Conservation (phyloP, 2,888 invertebrate genomes). For the Chrysolina oricalcia region DNA sequence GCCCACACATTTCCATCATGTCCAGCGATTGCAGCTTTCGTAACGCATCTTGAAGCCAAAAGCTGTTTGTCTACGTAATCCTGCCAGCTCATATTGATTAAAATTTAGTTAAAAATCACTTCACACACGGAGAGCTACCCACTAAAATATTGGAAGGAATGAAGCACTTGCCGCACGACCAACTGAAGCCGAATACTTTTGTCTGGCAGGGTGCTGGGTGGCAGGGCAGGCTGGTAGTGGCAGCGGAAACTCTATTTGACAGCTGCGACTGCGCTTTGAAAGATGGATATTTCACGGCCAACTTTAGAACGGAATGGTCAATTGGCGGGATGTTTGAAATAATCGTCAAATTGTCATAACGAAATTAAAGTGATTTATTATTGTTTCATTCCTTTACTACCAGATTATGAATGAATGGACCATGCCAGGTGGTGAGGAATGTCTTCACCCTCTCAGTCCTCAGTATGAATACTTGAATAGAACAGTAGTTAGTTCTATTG, state of each 20-base stretch:
- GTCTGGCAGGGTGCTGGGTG: slow-evolving; percentile 58
- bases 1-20: slow-evolving; percentile 97
- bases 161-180: slow-evolving; percentile 65
- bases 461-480: no score
- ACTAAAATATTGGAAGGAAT: slow-evolving; percentile 61
- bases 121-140: slow-evolving; percentile 67
- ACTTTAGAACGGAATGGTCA: neutral
- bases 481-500: no score
- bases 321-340: slow-evolving; percentile 15
- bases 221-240: slow-evolving; percentile 60
- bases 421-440: no score
- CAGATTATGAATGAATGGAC: no score
- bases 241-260: slow-evolving; percentile 65
- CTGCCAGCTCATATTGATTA: slow-evolving; percentile 93
- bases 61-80: slow-evolving; percentile 98
- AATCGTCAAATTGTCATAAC: neutral
- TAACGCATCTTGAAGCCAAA: slow-evolving; percentile 94
- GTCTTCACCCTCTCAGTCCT: no score
- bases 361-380: neutral
- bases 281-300: neutral
- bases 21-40: slow-evolving; percentile 95
- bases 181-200: slow-evolving; percentile 65
- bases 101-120: slow-evolving; percentile 64
- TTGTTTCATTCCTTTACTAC: no score
- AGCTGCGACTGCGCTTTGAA: slow-evolving; percentile 60